A percentile compares a stretch with the other conserved stretches of the same genome.
These are phyloP conservation scores for Synaphobranchus kaupii DNA, from an alignment of 2,797 vertebrate species.

Conservation along the genomic window DNA sequence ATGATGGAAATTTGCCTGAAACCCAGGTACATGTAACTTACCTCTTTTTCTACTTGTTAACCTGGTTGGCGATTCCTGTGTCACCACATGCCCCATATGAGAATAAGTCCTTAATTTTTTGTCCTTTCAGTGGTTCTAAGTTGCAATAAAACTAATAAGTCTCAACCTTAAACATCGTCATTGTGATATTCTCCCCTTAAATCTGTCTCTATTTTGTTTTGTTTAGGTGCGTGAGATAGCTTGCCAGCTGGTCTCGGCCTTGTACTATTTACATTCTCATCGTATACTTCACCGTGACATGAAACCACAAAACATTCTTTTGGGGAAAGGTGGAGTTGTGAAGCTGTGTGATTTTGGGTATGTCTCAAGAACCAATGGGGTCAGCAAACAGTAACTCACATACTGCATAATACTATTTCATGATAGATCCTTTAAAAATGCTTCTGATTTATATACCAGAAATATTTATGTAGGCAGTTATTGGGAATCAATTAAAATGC, in stretches of 20 bases:
- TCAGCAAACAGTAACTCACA: not conserved
- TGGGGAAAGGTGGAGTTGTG: conserved; percentile 87
- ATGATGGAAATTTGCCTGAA: conserved; percentile 88
- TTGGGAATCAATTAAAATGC: too few species aligned
- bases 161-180: not conserved
- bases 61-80: not conserved
- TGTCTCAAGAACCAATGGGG: conserved; percentile 42
- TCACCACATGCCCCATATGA: not conserved
- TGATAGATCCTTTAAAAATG: not conserved
- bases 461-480: too few species aligned
- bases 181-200: not conserved
- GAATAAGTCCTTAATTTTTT: not conserved
- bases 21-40: conserved; percentile 73
- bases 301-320: conserved; percentile 96
- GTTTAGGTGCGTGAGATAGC: conserved; percentile 85
- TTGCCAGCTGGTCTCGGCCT: conserved; percentile 91
- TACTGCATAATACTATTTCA: not conserved
- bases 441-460: not conserved
- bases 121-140: not conserved
- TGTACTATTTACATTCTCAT: conserved; percentile 96
- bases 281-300: conserved; percentile 97
- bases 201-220: not conserved
- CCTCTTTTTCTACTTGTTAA: not conserved
- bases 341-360: conserved; percentile 99
- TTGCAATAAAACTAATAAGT: not conserved